Conservation (phyloP, 2,113 vertebrate species). For the Mellivora capensis region DNA sequence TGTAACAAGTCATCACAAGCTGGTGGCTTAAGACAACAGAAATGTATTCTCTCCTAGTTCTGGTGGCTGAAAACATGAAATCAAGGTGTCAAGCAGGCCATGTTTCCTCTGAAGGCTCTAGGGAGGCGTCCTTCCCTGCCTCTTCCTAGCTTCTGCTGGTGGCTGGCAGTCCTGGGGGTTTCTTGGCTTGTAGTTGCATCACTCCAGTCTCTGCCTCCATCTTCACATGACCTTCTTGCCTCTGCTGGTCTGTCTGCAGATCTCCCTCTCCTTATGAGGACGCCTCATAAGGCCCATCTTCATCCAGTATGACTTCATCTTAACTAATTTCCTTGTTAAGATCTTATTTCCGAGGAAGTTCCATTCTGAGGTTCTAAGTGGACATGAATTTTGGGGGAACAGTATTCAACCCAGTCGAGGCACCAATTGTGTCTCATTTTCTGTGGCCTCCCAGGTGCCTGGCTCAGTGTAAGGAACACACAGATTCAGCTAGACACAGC, state of each 20-base stretch:
- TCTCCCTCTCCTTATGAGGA: neutral
- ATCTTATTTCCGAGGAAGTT: slow-evolving; percentile 8
- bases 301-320: neutral
- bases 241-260: neutral
- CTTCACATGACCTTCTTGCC: neutral
- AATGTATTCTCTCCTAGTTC: neutral
- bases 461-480: neutral
- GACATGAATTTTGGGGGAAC: neutral
- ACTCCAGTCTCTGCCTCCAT: neutral
- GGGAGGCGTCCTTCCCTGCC: neutral
- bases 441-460: neutral
- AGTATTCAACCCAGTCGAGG: neutral
- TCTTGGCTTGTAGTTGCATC: neutral
- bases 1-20: neutral
- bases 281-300: neutral
- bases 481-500: neutral
- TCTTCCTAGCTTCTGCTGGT: neutral
- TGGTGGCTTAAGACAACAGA: neutral
- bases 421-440: neutral
- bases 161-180: neutral
- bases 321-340: neutral
- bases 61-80: neutral
- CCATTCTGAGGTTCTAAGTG: neutral
- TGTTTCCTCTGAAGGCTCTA: neutral
- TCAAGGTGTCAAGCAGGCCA: neutral